These are phyloP conservation scores for Stenolophus ochropezus DNA, from an alignment of 2,888 invertebrate genomes.

Conservation along the genomic window DNA sequence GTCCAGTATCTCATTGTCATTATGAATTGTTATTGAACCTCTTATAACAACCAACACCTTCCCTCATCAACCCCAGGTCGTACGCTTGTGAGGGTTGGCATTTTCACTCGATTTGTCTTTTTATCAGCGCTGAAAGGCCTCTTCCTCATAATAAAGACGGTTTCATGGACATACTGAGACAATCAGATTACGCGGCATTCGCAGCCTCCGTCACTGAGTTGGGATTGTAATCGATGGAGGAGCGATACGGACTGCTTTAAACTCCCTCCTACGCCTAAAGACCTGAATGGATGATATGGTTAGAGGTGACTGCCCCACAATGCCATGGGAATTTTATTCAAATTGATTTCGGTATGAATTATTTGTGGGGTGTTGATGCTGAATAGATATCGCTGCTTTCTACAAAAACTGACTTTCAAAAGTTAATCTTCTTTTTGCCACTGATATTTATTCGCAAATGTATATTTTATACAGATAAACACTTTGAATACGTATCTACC, in stretches of 20 bases:
- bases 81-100: neutral
- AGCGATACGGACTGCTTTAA: constrained; percentile 30
- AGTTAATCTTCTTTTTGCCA: neutral
- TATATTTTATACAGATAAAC: too few species aligned
- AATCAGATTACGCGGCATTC: constrained; percentile 53
- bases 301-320: neutral
- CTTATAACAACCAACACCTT: neutral
- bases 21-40: neutral
- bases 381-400: neutral
- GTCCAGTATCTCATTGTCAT: neutral
- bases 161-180: constrained; percentile 54
- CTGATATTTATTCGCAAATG: too few species aligned
- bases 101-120: constrained; percentile 59
- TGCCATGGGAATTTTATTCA: neutral
- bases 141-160: constrained; percentile 54
- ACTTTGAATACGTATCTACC: too few species aligned
- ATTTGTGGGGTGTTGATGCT: neutral
- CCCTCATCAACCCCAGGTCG: neutral
- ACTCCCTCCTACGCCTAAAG: neutral
- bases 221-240: constrained; percentile 49
- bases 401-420: neutral
- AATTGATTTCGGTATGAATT: neutral
- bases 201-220: neutral
- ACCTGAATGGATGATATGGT: neutral
- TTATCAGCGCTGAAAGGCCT: constrained; percentile 52